Percentiles rank a stretch among this genome's conserved stretches.
phyloP scores from a whole-genome alignment of 2,888 invertebrate genomes.

The Amphipyra berbera region DNA sequence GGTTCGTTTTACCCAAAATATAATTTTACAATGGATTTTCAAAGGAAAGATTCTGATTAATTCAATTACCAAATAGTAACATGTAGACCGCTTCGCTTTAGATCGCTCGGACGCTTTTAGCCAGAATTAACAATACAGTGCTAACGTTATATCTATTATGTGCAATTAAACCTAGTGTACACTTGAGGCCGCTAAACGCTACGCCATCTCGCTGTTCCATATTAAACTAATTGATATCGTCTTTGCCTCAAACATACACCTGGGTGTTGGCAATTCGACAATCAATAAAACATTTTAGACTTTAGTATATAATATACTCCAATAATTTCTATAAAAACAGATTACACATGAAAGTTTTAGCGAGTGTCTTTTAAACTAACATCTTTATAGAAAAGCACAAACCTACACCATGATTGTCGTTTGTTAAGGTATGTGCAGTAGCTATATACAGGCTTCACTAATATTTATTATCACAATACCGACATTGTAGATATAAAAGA shows the following conservation, averaged over 20 bases:
- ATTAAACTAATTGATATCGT: constrained; percentile 48
- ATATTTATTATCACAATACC: constrained; percentile 74
- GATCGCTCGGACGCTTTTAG: constrained; percentile 67
- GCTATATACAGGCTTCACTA: constrained; percentile 77
- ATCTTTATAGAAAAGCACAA: constrained; percentile 67
- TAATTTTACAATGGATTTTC: constrained; percentile 53
- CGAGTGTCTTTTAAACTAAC: constrained; percentile 53
- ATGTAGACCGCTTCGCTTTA: constrained; percentile 66
- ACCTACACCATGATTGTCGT: constrained; percentile 66
- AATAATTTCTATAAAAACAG: constrained; percentile 66
- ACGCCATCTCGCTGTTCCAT: constrained; percentile 39
- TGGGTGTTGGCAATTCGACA: constrained; percentile 84
- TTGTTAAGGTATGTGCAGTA: constrained; percentile 62
- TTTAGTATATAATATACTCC: constrained; percentile 63
- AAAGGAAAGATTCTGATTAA: constrained; percentile 53
- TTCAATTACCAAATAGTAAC: constrained; percentile 70
- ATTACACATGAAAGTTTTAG: constrained; percentile 60
- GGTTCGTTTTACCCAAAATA: constrained; percentile 47
- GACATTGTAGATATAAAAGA: constrained; percentile 56
- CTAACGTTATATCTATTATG: constrained; percentile 69
- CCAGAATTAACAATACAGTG: constrained; percentile 76
- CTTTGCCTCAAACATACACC: constrained; percentile 66
- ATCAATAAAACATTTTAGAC: constrained; percentile 70
- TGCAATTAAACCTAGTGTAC: constrained; percentile 69
- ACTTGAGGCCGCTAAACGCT: constrained; percentile 58